phyloP scores from a whole-genome alignment of 92 coral and sea anemone species.

The Blastomussa wellsi region DNA sequence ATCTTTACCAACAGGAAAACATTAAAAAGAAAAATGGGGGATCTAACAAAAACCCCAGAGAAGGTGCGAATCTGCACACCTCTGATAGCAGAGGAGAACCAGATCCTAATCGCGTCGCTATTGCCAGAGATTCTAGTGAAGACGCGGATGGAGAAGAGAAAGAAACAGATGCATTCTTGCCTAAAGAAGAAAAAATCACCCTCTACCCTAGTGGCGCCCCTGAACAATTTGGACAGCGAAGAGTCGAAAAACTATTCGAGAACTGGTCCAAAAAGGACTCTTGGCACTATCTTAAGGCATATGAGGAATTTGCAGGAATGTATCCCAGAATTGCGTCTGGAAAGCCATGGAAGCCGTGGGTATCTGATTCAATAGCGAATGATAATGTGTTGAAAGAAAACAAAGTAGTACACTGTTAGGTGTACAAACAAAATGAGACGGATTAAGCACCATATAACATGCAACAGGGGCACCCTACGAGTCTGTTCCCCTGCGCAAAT shows the following conservation, averaged over 20 bases:
- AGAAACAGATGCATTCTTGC: background rate
- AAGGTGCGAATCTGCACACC: background rate
- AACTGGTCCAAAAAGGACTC: background rate
- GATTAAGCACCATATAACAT: no score
- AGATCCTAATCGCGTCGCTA: background rate
- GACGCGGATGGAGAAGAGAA: background rate
- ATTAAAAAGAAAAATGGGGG: no score
- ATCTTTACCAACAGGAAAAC: background rate
- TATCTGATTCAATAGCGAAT: background rate
- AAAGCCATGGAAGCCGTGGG: conserved; percentile 16
- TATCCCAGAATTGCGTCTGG: conserved; percentile 29
- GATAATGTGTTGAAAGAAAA: background rate
- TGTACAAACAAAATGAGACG: no score
- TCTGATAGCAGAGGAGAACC: background rate
- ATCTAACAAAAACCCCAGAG: background rate
- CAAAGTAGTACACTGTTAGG: no score
- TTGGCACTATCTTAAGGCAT: background rate
- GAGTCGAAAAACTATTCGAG: background rate
- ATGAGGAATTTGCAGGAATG: background rate
- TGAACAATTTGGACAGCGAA: conserved; percentile 12
- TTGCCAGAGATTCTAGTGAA: background rate
- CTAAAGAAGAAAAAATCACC: conserved; percentile 1
- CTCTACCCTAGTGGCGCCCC: conserved; percentile 23
- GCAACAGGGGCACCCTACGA: no score
- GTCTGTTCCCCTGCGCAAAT: no score